Evolutionary conservation across 2,113 vertebrate genomes (phyloP).

Genomic region (Pteruthius melanotis): DNA sequence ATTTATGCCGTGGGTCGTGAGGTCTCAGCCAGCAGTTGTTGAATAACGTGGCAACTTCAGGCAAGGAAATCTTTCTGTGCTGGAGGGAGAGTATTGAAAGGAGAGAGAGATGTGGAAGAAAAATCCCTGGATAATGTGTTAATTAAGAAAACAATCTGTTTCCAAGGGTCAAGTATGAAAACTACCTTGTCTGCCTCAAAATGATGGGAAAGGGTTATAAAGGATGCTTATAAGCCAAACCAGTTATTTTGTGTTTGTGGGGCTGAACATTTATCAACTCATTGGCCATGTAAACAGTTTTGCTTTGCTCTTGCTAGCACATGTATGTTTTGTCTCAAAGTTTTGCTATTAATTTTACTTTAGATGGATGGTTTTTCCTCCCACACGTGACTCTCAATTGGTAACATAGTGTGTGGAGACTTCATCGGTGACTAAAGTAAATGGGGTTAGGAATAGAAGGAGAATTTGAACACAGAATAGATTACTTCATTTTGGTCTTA

Average conservation of each 20-base stretch:
- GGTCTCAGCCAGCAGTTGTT: slow-evolving; percentile 43
- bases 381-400: slow-evolving; percentile 29
- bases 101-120: neutral
- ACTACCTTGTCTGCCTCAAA: neutral
- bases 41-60: slow-evolving; percentile 29
- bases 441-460: neutral
- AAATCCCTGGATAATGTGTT: slow-evolving; percentile 30
- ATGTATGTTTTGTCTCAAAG: neutral
- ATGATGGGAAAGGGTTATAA: neutral
- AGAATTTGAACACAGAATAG: slow-evolving; percentile 2
- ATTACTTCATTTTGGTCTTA: slow-evolving; percentile 27
- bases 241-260: slow-evolving; percentile 38
- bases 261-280: neutral
- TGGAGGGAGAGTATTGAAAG: neutral
- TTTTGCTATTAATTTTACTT: slow-evolving; percentile 57
- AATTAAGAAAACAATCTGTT: slow-evolving; percentile 47
- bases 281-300: neutral
- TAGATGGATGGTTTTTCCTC: slow-evolving; percentile 9
- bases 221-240: slow-evolving; percentile 17
- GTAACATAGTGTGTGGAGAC: neutral
- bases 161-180: slow-evolving; percentile 36
- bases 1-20: slow-evolving; percentile 2
- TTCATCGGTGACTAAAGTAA: neutral
- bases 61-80: slow-evolving; percentile 32
- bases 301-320: neutral